phyloP scores from a whole-genome alignment of 2,888 invertebrate species.

The Cistogaster globosa region DNA sequence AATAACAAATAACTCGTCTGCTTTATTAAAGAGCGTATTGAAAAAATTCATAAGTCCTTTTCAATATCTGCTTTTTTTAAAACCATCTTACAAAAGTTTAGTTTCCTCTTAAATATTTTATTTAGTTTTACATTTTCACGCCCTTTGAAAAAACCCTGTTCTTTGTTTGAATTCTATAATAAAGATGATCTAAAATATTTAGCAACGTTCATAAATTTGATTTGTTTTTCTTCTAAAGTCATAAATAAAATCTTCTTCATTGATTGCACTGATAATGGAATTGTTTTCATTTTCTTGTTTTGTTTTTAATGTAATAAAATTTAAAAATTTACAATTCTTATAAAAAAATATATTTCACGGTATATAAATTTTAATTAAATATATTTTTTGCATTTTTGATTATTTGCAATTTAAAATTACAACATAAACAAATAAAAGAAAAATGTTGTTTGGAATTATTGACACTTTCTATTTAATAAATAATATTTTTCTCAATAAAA shows the following conservation, averaged over 20 bases:
- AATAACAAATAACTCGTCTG: too few species aligned
- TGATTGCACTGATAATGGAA: slow-evolving; percentile 15
- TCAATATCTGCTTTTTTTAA: too few species aligned
- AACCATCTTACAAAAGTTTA: too few species aligned
- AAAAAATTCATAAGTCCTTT: too few species aligned
- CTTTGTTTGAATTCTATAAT: slow-evolving; percentile 27
- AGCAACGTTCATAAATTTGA: background rate
- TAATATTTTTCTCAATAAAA: slow-evolving; percentile 20
- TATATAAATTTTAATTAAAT: slow-evolving; percentile 65
- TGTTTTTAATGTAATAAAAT: slow-evolving; percentile 9
- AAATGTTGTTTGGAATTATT: slow-evolving; percentile 21
- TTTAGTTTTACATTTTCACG: too few species aligned
- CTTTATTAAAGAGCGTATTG: too few species aligned
- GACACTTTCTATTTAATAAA: slow-evolving; percentile 57
- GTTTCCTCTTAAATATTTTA: too few species aligned
- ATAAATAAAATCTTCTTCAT: slow-evolving; percentile 14
- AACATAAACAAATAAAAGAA: slow-evolving; percentile 35
- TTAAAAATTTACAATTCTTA: too few species aligned
- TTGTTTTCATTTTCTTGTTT: background rate
- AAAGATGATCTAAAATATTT: slow-evolving; percentile 52
- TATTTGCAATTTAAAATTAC: slow-evolving; percentile 49
- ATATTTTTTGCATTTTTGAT: slow-evolving; percentile 24
- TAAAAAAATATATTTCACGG: background rate
- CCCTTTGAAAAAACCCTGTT: slow-evolving; percentile 19
- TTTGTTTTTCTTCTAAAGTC: background rate